Conservation (phyloP, 1,140 invertebrate species). For the Ladona fulva region DNA sequence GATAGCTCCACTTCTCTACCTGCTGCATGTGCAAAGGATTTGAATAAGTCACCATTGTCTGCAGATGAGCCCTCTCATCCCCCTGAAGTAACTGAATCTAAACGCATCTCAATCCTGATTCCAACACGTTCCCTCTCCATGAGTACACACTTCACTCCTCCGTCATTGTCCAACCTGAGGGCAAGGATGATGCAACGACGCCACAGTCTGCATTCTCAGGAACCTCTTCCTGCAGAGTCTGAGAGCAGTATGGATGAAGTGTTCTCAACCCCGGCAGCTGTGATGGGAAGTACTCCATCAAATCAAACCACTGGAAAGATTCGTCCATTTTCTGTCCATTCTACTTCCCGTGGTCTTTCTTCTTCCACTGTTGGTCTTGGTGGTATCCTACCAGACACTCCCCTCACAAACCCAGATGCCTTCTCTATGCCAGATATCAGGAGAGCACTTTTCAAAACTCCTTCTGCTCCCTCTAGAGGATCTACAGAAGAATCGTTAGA, state of each 20-base stretch:
- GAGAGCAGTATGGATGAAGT: constrained; percentile 3
- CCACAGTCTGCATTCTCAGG: not conserved
- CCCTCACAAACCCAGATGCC: constrained; percentile 30
- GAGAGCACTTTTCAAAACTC: constrained; percentile 34
- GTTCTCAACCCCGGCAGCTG: not conserved
- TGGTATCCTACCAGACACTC: constrained; percentile 27
- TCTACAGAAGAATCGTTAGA: constrained; percentile 17
- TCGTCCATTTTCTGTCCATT: constrained; percentile 25
- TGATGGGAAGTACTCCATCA: not conserved
- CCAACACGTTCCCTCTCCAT: constrained; percentile 5
- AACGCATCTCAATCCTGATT: not conserved
- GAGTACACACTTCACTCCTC: not conserved
- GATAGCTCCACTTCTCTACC: not conserved
- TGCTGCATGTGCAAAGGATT: not conserved
- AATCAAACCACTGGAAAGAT: not conserved
- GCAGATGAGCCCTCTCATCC: no score
- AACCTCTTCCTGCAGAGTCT: not conserved
- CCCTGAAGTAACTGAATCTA: not conserved
- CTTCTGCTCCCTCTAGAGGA: constrained; percentile 37
- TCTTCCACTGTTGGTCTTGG: not conserved
- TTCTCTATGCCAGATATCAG: constrained; percentile 32
- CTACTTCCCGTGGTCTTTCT: constrained; percentile 17
- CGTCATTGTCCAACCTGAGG: not conserved
- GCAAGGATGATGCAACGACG: not conserved
- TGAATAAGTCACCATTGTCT: not conserved